Evolutionary conservation across 2,888 invertebrate species (phyloP).

Genomic region (Micropterix aruncella): DNA sequence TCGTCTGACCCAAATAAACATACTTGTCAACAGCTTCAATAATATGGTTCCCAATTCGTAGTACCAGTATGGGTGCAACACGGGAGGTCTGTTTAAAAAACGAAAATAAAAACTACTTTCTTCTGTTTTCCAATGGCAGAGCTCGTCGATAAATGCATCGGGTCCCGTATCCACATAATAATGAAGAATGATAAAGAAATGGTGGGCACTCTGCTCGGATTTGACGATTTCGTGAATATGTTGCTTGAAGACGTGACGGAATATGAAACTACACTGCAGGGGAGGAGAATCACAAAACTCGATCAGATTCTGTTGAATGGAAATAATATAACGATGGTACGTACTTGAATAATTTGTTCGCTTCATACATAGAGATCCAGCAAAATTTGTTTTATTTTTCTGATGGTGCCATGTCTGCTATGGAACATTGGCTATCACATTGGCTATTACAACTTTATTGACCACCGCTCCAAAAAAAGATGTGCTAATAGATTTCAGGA

Average conservation of each 20-base stretch:
- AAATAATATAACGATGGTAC: slow-evolving; percentile 97
- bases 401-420: too few species aligned
- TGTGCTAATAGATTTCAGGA: too few species aligned
- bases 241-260: slow-evolving; percentile 94
- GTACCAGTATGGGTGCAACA: slow-evolving; percentile 1
- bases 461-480: too few species aligned
- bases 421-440: too few species aligned
- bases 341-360: slow-evolving; percentile 7
- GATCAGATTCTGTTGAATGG: slow-evolving; percentile 98
- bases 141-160: slow-evolving; percentile 98
- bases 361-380: too few species aligned
- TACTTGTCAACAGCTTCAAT: too few species aligned
- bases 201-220: slow-evolving; percentile 92
- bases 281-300: slow-evolving; percentile 87
- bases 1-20: too few species aligned
- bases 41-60: too few species aligned
- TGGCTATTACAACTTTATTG: too few species aligned
- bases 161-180: slow-evolving; percentile 96
- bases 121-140: slow-evolving; percentile 42
- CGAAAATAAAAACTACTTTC: slow-evolving; percentile 1
- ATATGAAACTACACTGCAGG: slow-evolving; percentile 95
- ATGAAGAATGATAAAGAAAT: slow-evolving; percentile 99
- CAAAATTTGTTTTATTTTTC: too few species aligned
- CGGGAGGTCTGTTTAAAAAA: neutral
- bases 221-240: slow-evolving; percentile 99